Evolutionary conservation across 2,888 invertebrate genomes (phyloP).

Genomic region (Pseudoips prasinana): DNA sequence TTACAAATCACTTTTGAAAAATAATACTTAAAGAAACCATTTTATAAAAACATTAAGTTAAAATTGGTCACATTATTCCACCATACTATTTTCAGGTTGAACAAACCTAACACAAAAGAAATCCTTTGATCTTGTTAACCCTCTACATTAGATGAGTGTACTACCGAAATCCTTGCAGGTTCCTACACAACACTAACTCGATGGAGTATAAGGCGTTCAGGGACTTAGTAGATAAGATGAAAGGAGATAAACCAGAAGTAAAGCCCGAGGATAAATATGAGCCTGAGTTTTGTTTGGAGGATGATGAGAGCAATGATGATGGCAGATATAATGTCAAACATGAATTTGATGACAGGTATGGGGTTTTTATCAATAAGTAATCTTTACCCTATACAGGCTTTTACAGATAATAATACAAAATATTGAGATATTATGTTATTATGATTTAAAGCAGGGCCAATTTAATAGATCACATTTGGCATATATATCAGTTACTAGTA

Average conservation of each 20-base stretch:
- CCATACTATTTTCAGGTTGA: constrained; percentile 50
- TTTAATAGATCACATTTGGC: too few species aligned
- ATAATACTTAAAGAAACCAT: too few species aligned
- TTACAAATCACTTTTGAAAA: too few species aligned
- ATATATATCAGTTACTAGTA: too few species aligned
- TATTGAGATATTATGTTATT: too few species aligned
- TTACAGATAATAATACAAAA: too few species aligned
- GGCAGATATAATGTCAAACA: constrained; percentile 58
- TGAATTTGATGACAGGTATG: constrained; percentile 62
- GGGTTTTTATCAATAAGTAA: too few species aligned
- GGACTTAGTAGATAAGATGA: constrained; percentile 59
- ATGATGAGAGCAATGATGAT: constrained; percentile 74
- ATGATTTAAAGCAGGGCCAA: too few species aligned
- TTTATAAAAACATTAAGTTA: too few species aligned
- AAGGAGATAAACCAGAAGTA: constrained; percentile 57
- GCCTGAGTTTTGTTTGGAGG: constrained; percentile 74
- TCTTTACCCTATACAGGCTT: too few species aligned
- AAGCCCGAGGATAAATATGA: constrained; percentile 79
- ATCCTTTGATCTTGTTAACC: constrained; percentile 49
- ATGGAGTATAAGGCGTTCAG: constrained; percentile 74
- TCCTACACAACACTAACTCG: constrained; percentile 70
- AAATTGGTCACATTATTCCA: constrained; percentile 28
- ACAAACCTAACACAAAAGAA: constrained; percentile 40
- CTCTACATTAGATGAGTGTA: constrained; percentile 34
- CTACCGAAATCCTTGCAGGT: constrained; percentile 59